Conservation (phyloP, 2,113 vertebrate species). For the Gasterosteus aculeatus region DNA sequence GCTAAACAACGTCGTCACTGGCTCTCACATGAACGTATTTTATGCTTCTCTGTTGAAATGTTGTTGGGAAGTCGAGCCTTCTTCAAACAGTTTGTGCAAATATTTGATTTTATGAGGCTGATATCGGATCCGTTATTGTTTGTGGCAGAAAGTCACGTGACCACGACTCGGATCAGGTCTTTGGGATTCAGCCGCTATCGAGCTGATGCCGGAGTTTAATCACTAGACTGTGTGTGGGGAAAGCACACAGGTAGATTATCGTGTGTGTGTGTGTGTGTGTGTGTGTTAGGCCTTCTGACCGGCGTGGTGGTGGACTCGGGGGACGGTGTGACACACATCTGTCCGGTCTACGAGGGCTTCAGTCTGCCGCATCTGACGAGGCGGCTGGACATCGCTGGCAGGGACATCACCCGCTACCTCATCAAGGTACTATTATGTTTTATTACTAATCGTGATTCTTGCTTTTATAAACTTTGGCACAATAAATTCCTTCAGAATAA, state of each 20-base stretch:
- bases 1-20: background rate
- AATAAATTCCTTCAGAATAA: background rate
- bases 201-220: too few species aligned
- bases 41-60: background rate
- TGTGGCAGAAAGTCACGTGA: conserved; percentile 12
- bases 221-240: too few species aligned
- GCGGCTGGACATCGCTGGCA: conserved; percentile 95
- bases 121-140: background rate
- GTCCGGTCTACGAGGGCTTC: conserved; percentile 98
- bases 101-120: conserved; percentile 10
- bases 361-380: conserved; percentile 96
- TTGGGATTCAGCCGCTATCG: too few species aligned
- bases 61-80: conserved; percentile 16
- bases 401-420: conserved; percentile 98
- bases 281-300: conserved; percentile 88
- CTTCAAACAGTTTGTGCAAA: conserved; percentile 37
- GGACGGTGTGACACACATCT: conserved; percentile 97
- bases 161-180: background rate
- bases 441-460: background rate
- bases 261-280: conserved; percentile 14
- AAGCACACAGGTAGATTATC: too few species aligned
- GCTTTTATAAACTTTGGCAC: background rate
- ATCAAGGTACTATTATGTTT: conserved; percentile 60
- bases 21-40: background rate
- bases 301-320: conserved; percentile 98